Evolutionary conservation across 1,140 invertebrate species (phyloP).

Genomic region (Pantala flavescens): DNA sequence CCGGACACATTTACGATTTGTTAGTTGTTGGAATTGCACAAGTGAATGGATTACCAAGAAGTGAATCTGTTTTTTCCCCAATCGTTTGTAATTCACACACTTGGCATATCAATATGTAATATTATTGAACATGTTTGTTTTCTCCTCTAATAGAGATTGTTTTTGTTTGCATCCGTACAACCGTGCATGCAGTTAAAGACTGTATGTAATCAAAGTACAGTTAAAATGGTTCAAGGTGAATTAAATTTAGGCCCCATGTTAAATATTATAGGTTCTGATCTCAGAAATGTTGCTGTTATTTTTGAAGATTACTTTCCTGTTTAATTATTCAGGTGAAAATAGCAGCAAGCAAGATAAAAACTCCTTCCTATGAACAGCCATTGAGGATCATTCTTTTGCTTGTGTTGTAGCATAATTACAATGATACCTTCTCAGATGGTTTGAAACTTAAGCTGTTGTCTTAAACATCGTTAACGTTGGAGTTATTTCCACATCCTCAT

Average conservation of each 20-base stretch:
- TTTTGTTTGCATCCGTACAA: background rate
- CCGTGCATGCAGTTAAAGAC: background rate
- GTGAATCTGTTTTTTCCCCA: background rate
- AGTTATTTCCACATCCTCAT: background rate
- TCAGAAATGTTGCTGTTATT: conserved; percentile 2
- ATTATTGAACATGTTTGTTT: background rate
- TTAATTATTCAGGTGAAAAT: background rate
- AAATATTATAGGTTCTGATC: background rate
- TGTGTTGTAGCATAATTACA: background rate
- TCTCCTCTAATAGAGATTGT: background rate
- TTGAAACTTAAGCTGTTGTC: background rate
- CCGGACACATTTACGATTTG: conserved; percentile 1
- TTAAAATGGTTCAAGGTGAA: background rate
- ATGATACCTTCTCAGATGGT: background rate
- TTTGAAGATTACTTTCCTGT: background rate
- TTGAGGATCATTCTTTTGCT: background rate
- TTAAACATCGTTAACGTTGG: background rate
- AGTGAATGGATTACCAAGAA: background rate
- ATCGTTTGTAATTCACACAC: background rate
- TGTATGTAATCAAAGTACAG: no score
- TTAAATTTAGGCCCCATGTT: background rate
- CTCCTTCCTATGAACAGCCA: no score
- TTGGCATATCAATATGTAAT: background rate
- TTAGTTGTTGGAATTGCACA: conserved; percentile 6
- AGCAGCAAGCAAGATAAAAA: no score